Evolutionary conservation across 2,797 vertebrate species (phyloP).

Genomic region (Spatula versicolor): DNA sequence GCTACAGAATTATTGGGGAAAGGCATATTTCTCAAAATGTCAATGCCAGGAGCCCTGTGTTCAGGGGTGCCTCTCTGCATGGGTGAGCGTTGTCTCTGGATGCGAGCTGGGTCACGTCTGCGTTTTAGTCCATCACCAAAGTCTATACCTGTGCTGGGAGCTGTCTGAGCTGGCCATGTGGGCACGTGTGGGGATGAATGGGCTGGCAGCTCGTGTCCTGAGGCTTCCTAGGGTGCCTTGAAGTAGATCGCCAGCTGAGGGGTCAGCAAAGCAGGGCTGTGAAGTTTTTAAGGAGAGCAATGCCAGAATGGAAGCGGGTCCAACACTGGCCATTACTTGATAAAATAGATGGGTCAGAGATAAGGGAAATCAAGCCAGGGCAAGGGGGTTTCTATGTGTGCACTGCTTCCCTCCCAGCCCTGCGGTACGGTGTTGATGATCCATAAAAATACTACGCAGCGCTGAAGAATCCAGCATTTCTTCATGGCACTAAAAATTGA

Average conservation of each 20-base stretch:
- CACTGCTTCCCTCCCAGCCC: neutral
- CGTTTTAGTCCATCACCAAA: neutral
- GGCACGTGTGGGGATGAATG: neutral
- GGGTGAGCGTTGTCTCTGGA: neutral
- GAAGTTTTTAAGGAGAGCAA: neutral
- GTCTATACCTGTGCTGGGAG: neutral
- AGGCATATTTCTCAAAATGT: neutral
- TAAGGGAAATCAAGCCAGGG: neutral
- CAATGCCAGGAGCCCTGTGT: neutral
- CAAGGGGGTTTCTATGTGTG: neutral
- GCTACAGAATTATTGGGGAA: neutral
- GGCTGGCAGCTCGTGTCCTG: neutral
- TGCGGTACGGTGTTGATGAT: neutral
- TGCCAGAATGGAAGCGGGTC: neutral
- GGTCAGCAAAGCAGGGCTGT: neutral
- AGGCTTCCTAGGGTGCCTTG: neutral
- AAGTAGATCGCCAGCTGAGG: neutral
- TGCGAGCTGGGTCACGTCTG: neutral
- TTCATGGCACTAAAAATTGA: neutral
- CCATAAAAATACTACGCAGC: neutral
- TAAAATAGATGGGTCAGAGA: neutral
- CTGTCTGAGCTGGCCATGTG: neutral
- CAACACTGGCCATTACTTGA: accelerated
- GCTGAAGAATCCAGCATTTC: neutral
- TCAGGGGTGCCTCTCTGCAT: neutral